phyloP scores from a whole-genome alignment of 2,113 vertebrate genomes.

The Taurulus bubalis region DNA sequence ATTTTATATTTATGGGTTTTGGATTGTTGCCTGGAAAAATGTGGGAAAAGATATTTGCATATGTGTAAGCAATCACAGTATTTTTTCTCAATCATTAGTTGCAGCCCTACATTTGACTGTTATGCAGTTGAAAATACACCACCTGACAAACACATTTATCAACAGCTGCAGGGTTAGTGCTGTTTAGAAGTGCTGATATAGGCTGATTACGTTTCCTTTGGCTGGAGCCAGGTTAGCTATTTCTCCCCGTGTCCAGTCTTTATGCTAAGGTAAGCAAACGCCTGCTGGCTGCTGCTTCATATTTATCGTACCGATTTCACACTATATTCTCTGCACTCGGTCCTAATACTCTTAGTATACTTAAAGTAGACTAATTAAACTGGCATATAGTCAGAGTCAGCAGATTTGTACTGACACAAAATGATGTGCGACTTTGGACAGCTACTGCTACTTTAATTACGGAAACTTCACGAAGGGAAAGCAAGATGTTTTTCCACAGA shows the following conservation, averaged over 20 bases:
- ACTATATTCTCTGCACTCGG: not conserved
- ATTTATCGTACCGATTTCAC: not conserved
- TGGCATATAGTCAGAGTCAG: not conserved
- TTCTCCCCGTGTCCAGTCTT: not conserved
- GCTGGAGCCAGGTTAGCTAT: not conserved
- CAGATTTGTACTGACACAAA: not conserved
- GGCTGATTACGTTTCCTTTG: not conserved
- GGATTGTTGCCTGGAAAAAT: too few relatives aligned
- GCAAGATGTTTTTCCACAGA: slow-evolving; percentile 42
- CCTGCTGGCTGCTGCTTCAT: not conserved
- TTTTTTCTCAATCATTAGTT: not conserved
- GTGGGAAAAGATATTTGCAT: not conserved
- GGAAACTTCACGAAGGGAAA: slow-evolving; percentile 42
- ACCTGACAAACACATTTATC: not conserved
- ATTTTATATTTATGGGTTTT: not conserved
- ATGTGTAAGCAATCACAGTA: not conserved
- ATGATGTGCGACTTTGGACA: slow-evolving; percentile 2
- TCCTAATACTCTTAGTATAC: not conserved
- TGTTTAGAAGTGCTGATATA: not conserved
- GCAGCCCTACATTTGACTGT: not conserved
- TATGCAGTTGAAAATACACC: not conserved
- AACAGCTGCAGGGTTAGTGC: not conserved
- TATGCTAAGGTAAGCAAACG: not conserved
- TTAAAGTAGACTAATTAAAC: not conserved
- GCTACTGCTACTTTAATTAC: slow-evolving; percentile 34